These are phyloP conservation scores for Apodemus speciosus DNA, from an alignment of 2,113 vertebrate genomes.

Conservation along the genomic window DNA sequence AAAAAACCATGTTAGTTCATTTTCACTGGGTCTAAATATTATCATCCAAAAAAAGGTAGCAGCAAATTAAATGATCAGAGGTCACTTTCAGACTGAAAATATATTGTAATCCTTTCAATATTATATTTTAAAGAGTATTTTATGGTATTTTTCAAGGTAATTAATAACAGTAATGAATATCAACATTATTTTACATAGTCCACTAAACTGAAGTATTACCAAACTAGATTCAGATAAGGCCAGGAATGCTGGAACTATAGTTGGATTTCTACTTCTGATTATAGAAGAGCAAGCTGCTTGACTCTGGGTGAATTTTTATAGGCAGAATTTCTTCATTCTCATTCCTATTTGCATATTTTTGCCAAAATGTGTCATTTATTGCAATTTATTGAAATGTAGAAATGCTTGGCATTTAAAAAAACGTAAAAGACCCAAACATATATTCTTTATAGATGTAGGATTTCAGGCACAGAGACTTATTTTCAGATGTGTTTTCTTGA, in stretches of 20 bases:
- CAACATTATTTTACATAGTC: conserved; percentile 13
- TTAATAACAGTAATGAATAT: conserved; percentile 41
- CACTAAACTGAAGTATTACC: conserved; percentile 22
- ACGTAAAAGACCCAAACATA: conserved; percentile 17
- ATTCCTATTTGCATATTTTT: conserved; percentile 24
- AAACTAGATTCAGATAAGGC: neutral
- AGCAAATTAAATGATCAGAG: conserved; percentile 37
- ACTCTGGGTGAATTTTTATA: neutral
- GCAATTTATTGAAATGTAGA: conserved; percentile 35
- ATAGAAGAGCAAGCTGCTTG: neutral
- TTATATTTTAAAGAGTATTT: neutral
- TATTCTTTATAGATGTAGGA: conserved; percentile 3
- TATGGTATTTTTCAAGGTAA: neutral
- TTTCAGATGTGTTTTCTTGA: conserved; percentile 40
- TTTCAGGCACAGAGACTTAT: conserved; percentile 25
- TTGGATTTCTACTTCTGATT: neutral
- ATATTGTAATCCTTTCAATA: neutral
- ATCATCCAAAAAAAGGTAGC: conserved; percentile 28
- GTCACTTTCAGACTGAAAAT: conserved; percentile 29
- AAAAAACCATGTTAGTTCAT: conserved; percentile 31
- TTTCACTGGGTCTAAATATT: conserved; percentile 52
- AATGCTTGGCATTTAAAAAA: conserved; percentile 34
- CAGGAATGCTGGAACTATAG: neutral
- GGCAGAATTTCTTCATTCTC: conserved; percentile 26
- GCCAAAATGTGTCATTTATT: conserved; percentile 34